phyloP scores from a whole-genome alignment of 2,888 invertebrate genomes.

The Brachylomia viminalis region DNA sequence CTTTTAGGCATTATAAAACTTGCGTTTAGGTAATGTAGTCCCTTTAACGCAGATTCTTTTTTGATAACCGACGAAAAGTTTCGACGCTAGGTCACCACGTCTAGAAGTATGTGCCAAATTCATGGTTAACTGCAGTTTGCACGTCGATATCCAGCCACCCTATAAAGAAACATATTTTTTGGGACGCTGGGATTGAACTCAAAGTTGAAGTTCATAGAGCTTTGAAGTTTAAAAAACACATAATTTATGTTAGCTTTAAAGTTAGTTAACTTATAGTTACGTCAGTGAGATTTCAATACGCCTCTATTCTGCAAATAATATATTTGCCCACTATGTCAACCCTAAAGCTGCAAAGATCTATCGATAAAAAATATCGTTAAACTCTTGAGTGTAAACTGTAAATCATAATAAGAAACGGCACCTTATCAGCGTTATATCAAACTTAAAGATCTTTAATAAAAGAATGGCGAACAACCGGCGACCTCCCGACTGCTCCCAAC shows the following conservation, averaged over 20 bases:
- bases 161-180: conserved; percentile 50
- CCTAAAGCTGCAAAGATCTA: conserved; percentile 65
- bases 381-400: conserved; percentile 73
- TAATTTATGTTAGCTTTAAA: neutral
- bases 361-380: conserved; percentile 76
- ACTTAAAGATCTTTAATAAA: conserved; percentile 84
- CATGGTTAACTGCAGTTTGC: too few relatives aligned
- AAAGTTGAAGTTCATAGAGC: neutral
- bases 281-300: neutral
- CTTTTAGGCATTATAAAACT: too few relatives aligned
- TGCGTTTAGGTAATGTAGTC: too few relatives aligned
- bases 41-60: too few relatives aligned
- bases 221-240: neutral
- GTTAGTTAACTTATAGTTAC: neutral
- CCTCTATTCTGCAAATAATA: conserved; percentile 36
- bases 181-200: conserved; percentile 2
- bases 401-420: conserved; percentile 78
- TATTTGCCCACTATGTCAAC: conserved; percentile 61
- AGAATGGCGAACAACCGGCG: conserved; percentile 82
- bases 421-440: conserved; percentile 79
- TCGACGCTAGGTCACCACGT: too few relatives aligned
- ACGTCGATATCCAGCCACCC: too few relatives aligned
- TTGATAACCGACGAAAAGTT: too few relatives aligned
- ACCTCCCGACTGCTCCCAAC: conserved; percentile 77
- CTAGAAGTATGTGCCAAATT: too few relatives aligned